Evolutionary conservation across 2,888 invertebrate species (phyloP).

Genomic region (Calliscelio sp.): DNA sequence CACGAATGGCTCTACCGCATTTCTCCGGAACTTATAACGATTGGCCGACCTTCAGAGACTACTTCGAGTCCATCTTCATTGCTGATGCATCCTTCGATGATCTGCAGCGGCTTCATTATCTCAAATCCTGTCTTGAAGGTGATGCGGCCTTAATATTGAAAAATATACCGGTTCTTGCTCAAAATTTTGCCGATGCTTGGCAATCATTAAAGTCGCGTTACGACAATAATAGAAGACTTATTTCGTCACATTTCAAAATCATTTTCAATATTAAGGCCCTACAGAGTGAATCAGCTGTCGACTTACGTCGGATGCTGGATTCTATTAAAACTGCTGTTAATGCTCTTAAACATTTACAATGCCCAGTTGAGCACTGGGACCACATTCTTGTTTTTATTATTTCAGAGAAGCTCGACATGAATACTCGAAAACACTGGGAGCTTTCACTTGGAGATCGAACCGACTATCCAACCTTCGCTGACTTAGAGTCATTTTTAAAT

Average conservation of each 20-base stretch:
- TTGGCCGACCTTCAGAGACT: neutral
- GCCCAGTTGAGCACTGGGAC: constrained; percentile 24
- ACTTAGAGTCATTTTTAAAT: neutral
- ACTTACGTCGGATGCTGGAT: neutral
- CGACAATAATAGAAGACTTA: constrained; percentile 2
- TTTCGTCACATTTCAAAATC: neutral
- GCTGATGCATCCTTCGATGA: neutral
- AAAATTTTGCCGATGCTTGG: constrained; percentile 6
- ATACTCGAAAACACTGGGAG: neutral
- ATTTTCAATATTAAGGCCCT: neutral
- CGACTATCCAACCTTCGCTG: neutral
- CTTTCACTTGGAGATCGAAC: neutral
- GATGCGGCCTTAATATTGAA: constrained; percentile 1
- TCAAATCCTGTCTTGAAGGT: neutral
- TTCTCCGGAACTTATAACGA: no score
- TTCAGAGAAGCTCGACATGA: neutral
- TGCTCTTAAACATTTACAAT: neutral
- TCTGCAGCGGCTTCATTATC: neutral
- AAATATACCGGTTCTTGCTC: neutral
- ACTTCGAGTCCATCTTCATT: neutral
- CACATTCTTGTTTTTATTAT: constrained; percentile 8
- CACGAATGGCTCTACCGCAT: no score
- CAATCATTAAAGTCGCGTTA: neutral
- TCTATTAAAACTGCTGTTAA: neutral
- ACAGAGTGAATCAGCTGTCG: neutral